Evolutionary conservation across 2,113 vertebrate genomes (phyloP).

Genomic region (Xiphophorus maculatus): DNA sequence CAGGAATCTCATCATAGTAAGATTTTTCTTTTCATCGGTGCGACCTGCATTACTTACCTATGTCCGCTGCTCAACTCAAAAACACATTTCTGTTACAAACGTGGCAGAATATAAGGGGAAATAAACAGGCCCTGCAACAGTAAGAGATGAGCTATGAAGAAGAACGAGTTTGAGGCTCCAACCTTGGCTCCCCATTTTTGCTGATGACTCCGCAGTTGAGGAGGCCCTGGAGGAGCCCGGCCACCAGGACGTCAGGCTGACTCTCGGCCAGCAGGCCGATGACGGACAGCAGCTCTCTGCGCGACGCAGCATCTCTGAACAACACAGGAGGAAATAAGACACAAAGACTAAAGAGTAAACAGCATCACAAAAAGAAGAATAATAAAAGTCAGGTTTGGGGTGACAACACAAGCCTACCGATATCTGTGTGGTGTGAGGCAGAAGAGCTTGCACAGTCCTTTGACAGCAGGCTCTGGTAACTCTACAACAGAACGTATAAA

Average conservation of each 20-base stretch:
- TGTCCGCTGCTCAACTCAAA: too few relatives aligned
- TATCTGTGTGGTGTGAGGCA: constrained; percentile 96
- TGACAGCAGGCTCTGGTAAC: constrained; percentile 90
- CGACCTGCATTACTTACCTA: too few relatives aligned
- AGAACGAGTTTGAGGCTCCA: constrained; percentile 2
- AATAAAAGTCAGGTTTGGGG: not conserved
- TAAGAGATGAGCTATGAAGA: not conserved
- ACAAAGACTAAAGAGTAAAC: not conserved
- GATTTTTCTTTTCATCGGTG: too few relatives aligned
- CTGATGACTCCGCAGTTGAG: constrained; percentile 87
- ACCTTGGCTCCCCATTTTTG: constrained; percentile 88
- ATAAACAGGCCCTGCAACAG: not conserved
- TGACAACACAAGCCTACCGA: constrained; percentile 76
- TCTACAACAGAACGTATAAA: constrained; percentile 49
- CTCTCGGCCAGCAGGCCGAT: constrained; percentile 88
- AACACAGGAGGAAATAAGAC: not conserved
- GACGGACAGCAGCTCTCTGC: constrained; percentile 87
- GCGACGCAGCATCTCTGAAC: constrained; percentile 90
- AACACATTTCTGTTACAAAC: too few relatives aligned
- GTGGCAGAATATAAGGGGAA: too few relatives aligned
- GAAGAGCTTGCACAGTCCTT: constrained; percentile 95
- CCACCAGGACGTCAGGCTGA: constrained; percentile 88
- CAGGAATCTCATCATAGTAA: too few relatives aligned
- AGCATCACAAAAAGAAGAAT: not conserved
- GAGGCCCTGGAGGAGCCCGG: constrained; percentile 87